Conservation (phyloP, 1,140 invertebrate genomes). For the Hyphantria cunea region DNA sequence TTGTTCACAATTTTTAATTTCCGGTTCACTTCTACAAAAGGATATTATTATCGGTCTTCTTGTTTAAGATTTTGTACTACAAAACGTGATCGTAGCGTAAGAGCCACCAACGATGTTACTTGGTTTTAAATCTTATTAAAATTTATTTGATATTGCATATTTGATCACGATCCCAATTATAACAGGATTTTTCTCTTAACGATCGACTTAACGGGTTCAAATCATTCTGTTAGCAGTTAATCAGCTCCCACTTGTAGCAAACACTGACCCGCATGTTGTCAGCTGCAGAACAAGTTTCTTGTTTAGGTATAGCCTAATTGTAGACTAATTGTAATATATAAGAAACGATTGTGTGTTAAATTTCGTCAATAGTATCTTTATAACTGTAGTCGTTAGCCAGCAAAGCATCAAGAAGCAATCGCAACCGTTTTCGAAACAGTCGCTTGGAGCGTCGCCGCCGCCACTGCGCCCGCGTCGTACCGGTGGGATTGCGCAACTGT, state of each 20-base stretch:
- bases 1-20: conserved; percentile 5
- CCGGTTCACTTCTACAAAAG: background rate
- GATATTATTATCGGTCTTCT: too few relatives aligned
- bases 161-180: conserved; percentile 20
- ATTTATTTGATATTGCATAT: conserved; percentile 15
- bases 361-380: conserved; percentile 27
- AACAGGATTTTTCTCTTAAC: conserved; percentile 25
- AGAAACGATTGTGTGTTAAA: conserved; percentile 23
- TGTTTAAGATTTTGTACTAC: background rate
- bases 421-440: conserved; percentile 58
- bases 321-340: conserved; percentile 2
- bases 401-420: conserved; percentile 34
- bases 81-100: background rate
- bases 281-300: conserved; percentile 21
- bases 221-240: conserved; percentile 12
- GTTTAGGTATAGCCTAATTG: conserved; percentile 9
- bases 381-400: conserved; percentile 33
- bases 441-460: conserved; percentile 31
- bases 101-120: too few relatives aligned
- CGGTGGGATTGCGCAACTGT: conserved; percentile 56
- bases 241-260: conserved; percentile 14
- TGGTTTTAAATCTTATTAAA: conserved; percentile 11
- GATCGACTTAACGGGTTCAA: conserved; percentile 19
- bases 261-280: conserved; percentile 13
- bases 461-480: conserved; percentile 10